Evolutionary conservation across 2,888 invertebrate genomes (phyloP), one percentile per base, ranked within the genome.

Genomic region (Isoperla grammatica): DNA sequence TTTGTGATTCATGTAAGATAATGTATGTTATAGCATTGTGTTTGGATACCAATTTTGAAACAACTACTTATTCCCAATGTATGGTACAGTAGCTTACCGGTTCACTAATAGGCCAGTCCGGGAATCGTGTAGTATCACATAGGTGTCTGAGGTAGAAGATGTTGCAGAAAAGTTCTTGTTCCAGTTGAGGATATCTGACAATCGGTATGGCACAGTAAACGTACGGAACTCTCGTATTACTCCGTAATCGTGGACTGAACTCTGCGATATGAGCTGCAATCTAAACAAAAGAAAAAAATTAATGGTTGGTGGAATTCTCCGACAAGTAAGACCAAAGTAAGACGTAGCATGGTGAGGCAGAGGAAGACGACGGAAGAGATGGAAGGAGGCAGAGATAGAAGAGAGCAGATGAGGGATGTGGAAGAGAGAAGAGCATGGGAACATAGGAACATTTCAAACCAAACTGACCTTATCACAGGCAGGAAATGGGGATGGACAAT

Each of bases 141-240:
- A 99, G 81, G 77, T 99, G 97, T 2, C 97, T 81, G 71, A 99
- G 78, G 76, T 99, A 99, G 80, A 96, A 99, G 74, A 95, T 95
- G 76, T 94, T 95, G 78, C 99, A 99, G 82, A 99, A 99, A 57
- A 99, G 81, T 79, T 99, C 99, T 68, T 88, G 84, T 70, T 95
- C 92, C 68, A 99, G 79, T 76, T 96, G 96, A 23, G 95, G 93
- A 81, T 94, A 98, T 70, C 88, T 83, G 60, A 97, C 87, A 45
- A 90, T 89, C 2, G 97, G 96, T 67, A 98, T 92, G 43, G 96
- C 91, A 69, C 96, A 87, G 76, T 96, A 97, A 55, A 95, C 93
- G 78, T 97, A 98, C 65, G 92, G 81, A 1, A 96, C 95, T 76
- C 95, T 88, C 1, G 95, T 90, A 76, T 99, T 98, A 66, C 94